Evolutionary conservation across 2,113 vertebrate species (phyloP).

Genomic region (Caranx melampygus): DNA sequence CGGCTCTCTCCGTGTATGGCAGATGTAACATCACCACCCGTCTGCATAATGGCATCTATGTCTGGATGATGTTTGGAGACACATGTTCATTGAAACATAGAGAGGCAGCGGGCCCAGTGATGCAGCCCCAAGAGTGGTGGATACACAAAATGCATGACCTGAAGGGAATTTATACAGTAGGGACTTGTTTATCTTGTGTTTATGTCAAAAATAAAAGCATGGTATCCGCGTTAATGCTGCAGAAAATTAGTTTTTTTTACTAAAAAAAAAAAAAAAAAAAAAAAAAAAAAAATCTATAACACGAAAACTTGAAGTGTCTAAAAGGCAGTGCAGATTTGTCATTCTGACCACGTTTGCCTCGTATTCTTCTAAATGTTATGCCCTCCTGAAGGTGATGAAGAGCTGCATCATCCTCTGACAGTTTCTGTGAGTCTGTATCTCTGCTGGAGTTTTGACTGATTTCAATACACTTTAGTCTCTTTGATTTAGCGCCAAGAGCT

Average conservation of each 20-base stretch:
- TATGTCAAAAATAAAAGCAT: not conserved
- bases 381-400: not conserved
- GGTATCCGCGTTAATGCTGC: not conserved
- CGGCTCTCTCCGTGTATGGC: slow-evolving; percentile 53
- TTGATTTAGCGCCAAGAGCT: not conserved
- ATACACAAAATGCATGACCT: slow-evolving; percentile 4
- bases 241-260: not conserved
- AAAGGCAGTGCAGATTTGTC: too few relatives aligned
- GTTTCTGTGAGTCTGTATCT: slow-evolving; percentile 56
- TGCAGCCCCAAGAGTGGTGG: not conserved
- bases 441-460: slow-evolving; percentile 33
- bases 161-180: not conserved
- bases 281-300: too few relatives aligned
- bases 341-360: too few relatives aligned
- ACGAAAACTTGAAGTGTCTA: too few relatives aligned
- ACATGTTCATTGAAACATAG: slow-evolving; percentile 48
- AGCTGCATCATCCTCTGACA: not conserved
- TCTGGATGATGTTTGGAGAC: slow-evolving; percentile 27
- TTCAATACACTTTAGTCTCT: slow-evolving; percentile 45
- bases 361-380: not conserved
- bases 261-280: too few relatives aligned
- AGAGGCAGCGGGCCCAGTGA: slow-evolving; percentile 46
- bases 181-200: not conserved
- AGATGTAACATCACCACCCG: slow-evolving; percentile 13
- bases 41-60: slow-evolving; percentile 53